Evolutionary conservation across 2,113 vertebrate genomes (phyloP), one percentile per base, ranked within the genome.

Genomic region (Cinclus mexicanus): DNA sequence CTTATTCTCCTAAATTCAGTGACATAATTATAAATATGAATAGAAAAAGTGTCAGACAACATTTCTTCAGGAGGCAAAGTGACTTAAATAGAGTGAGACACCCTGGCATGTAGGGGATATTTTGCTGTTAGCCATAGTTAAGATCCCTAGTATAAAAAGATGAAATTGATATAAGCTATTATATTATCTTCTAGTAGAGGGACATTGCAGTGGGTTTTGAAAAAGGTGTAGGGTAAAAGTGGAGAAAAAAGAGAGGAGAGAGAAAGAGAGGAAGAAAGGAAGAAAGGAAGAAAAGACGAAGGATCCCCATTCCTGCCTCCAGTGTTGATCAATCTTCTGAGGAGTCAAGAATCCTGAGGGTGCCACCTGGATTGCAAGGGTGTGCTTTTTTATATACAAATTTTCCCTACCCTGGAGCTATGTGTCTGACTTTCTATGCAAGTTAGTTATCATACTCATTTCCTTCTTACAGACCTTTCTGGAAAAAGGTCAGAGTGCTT

Each of bases 391-490:
- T 29, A 24, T 12, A 25, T 31, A 28, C 6, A 37, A 28, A 3
- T 24, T 65, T 44, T 31, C 14, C 12, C 57, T 50, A 12, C 19
- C 19, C 37, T 23, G 5, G 35, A 39, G 10, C 10, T 35, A 23
- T 0, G 1, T 57, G 50, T 52, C 44, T 52, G 4, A 2, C 8
- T 72, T 31, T 42, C 42, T 37, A 5, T 24, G 19, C 6, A 81
- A 37, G 14, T 52, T 24, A 52, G 2, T 39, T n/a, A 21, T 59
- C 14, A 44, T 46, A 33, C 5, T 46, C 6, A 28, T 5, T 37
- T 59, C 2, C 1, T 28, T 57, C 46, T n/a, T 11, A 35, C 10
- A 57, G 31, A 39, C 12, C 12, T 65, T 89, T 67, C 26, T 67
- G 60, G 33, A 59, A 52, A 52, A 33, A 2, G 7, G 10, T 28